A percentile compares a stretch with the other conserved stretches of the same genome.
phyloP scores from a whole-genome alignment of 2,113 vertebrate genomes.

The Monopterus albus region DNA sequence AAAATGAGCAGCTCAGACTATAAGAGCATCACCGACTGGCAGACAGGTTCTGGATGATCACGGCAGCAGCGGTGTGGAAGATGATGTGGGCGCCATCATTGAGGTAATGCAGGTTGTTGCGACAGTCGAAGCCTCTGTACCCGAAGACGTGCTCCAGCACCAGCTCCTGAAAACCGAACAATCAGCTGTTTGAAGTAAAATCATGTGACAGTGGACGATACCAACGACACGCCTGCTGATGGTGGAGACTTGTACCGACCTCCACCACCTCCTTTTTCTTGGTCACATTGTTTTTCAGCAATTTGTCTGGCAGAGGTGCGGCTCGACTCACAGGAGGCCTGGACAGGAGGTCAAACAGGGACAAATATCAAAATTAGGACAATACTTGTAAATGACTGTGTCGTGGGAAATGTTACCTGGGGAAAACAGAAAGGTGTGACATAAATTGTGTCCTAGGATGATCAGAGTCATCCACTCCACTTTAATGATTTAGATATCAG shows the following conservation, averaged over 20 bases:
- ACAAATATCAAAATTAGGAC: background rate
- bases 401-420: too few species aligned
- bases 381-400: too few species aligned
- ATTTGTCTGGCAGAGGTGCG: conserved; percentile 92
- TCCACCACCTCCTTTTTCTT: conserved; percentile 95
- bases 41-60: conserved; percentile 92
- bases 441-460: too few species aligned
- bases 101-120: conserved; percentile 98
- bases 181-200: background rate
- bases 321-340: conserved; percentile 95
- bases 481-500: too few species aligned
- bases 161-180: conserved; percentile 85
- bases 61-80: conserved; percentile 93
- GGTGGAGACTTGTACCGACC: conserved; percentile 75
- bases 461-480: too few species aligned
- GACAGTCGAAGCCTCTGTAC: conserved; percentile 95
- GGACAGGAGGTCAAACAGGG: conserved; percentile 8
- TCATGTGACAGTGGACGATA: accelerated
- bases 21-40: conserved; percentile 79
- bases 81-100: conserved; percentile 94
- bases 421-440: too few species aligned
- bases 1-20: accelerated
- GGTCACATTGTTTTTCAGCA: conserved; percentile 92
- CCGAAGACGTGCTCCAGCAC: conserved; percentile 95
- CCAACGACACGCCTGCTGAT: background rate